These are phyloP conservation scores for Pomatorhinus ruficollis DNA, from an alignment of 2,113 vertebrate species.

Conservation along the genomic window DNA sequence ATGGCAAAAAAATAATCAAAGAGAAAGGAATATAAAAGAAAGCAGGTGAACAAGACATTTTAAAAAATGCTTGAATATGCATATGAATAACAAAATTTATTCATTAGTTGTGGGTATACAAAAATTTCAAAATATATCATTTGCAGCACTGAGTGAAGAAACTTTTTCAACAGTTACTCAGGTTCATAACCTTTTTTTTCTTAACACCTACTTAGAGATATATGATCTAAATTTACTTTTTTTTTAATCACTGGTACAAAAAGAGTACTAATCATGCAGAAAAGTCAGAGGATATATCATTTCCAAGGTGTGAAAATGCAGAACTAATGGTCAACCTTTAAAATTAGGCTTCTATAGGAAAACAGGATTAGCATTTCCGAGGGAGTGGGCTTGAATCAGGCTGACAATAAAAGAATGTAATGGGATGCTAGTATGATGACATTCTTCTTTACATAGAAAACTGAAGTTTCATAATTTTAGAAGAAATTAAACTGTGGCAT, in stretches of 20 bases:
- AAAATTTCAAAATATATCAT: neutral
- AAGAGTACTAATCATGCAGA: neutral
- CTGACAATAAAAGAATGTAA: neutral
- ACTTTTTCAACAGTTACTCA: neutral
- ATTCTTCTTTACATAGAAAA: neutral
- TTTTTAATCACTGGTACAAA: neutral
- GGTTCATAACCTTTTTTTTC: neutral
- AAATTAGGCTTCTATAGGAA: neutral
- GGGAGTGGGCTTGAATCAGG: neutral
- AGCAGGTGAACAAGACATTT: neutral
- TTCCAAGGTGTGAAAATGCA: neutral
- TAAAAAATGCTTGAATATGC: neutral
- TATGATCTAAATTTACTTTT: neutral
- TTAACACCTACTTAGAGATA: neutral
- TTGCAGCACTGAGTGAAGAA: neutral
- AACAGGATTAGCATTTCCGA: neutral
- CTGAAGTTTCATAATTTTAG: neutral
- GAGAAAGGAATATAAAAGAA: neutral
- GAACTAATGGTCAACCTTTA: neutral
- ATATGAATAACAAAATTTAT: neutral
- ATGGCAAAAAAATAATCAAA: neutral
- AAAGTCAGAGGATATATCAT: neutral
- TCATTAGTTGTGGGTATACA: neutral
- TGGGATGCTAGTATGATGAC: neutral
- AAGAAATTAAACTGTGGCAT: neutral